Percentiles rank a stretch among this genome's conserved stretches.
Evolutionary conservation across 2,888 invertebrate genomes (phyloP).

Genomic region (Erannis defoliaria): DNA sequence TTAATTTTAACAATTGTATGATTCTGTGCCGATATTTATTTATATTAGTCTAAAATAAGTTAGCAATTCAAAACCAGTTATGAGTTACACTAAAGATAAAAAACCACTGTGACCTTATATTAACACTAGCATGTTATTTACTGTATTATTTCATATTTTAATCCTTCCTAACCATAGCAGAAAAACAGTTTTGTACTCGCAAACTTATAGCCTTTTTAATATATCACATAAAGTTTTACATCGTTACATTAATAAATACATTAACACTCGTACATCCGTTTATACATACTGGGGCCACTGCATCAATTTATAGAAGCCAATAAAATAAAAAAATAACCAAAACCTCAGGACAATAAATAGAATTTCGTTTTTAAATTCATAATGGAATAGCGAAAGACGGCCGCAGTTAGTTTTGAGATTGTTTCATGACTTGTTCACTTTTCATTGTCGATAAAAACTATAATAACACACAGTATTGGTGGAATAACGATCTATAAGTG

Average conservation of each 20-base stretch:
- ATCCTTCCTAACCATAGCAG: constrained; percentile 45
- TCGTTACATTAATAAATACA: constrained; percentile 64
- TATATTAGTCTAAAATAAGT: no score
- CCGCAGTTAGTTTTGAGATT: constrained; percentile 66
- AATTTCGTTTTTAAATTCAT: constrained; percentile 45
- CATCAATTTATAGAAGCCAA: constrained; percentile 58
- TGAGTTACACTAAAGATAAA: not conserved
- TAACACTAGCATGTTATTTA: not conserved
- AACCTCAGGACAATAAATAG: constrained; percentile 53
- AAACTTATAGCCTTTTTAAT: constrained; percentile 71
- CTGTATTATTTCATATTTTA: not conserved
- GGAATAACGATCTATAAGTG: no score
- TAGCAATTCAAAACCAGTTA: no score
- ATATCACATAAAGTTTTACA: constrained; percentile 80
- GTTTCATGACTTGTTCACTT: constrained; percentile 68
- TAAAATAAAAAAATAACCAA: constrained; percentile 49
- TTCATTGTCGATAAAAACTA: constrained; percentile 43
- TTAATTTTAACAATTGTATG: no score
- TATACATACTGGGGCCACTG: constrained; percentile 64
- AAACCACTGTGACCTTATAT: constrained; percentile 1
- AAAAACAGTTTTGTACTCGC: constrained; percentile 59
- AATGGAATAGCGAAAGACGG: constrained; percentile 62
- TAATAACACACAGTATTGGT: not conserved
- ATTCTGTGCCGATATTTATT: no score
- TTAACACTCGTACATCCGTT: constrained; percentile 58